These are phyloP conservation scores for Parus major DNA, from an alignment of 2,113 vertebrate species.

Conservation along the genomic window DNA sequence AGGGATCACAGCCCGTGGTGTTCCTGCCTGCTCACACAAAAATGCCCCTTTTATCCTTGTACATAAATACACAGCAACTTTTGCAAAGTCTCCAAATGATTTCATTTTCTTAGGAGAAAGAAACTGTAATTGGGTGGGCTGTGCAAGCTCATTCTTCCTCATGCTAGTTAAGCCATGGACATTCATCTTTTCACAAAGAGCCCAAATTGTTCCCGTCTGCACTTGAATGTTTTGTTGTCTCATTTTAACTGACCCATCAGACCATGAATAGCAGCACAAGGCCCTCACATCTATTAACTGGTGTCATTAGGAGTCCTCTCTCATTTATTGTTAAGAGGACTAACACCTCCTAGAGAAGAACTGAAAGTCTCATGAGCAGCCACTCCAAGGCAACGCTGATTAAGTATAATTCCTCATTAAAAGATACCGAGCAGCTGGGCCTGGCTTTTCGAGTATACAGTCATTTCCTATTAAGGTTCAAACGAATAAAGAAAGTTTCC, in stretches of 20 bases:
- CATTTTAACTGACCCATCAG: constrained; percentile 39
- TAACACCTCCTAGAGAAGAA: neutral
- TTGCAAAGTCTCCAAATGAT: neutral
- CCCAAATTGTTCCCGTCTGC: neutral
- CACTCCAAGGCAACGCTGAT: neutral
- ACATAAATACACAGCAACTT: neutral
- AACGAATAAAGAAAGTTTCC: neutral
- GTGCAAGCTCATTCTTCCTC: neutral
- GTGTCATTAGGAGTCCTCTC: constrained; percentile 28
- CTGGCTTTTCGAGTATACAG: neutral
- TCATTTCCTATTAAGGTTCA: neutral
- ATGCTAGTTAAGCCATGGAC: neutral
- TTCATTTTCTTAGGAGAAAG: neutral
- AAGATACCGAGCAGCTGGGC: neutral
- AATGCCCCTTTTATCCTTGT: neutral
- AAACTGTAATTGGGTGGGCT: constrained; percentile 2
- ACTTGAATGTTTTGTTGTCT: constrained; percentile 17
- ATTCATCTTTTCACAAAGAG: constrained; percentile 45
- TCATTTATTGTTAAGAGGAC: neutral
- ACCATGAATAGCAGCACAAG: neutral
- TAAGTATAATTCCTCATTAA: constrained; percentile 31
- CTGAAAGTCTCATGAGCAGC: neutral
- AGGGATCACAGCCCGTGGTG: accelerated
- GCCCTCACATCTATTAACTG: constrained; percentile 27
- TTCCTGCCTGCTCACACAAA: neutral